These are phyloP conservation scores for Sinosuthora webbiana DNA, from an alignment of 2,113 vertebrate species.

Conservation along the genomic window DNA sequence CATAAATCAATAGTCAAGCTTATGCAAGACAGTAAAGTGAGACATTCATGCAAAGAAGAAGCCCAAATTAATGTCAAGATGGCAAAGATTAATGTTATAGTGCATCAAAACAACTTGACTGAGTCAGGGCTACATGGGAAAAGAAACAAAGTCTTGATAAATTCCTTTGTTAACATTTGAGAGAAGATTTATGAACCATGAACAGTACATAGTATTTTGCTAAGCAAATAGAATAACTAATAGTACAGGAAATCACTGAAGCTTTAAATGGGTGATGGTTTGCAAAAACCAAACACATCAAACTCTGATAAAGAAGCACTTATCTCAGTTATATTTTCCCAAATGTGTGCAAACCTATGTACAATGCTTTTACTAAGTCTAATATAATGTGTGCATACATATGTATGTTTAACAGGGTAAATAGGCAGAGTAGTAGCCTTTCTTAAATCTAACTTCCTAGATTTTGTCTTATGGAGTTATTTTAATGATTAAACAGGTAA, in stretches of 20 bases:
- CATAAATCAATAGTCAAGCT: neutral
- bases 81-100: neutral
- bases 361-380: neutral
- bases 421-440: neutral
- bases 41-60: slow-evolving; percentile 4
- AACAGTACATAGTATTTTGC: slow-evolving; percentile 41
- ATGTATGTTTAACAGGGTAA: neutral
- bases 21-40: neutral
- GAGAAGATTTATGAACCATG: slow-evolving; percentile 15
- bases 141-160: neutral
- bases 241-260: neutral
- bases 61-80: neutral
- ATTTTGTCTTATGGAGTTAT: neutral
- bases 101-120: neutral
- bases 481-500: neutral
- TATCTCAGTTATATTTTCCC: neutral
- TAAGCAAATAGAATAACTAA: slow-evolving; percentile 53
- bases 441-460: neutral
- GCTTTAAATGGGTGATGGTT: neutral
- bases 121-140: neutral
- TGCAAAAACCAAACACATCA: neutral
- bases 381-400: neutral
- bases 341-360: neutral
- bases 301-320: neutral
- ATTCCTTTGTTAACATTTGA: neutral